Base-by-base conservation (phyloP, 1,140 invertebrate genomes). In the Atta cephalotes region DNA sequence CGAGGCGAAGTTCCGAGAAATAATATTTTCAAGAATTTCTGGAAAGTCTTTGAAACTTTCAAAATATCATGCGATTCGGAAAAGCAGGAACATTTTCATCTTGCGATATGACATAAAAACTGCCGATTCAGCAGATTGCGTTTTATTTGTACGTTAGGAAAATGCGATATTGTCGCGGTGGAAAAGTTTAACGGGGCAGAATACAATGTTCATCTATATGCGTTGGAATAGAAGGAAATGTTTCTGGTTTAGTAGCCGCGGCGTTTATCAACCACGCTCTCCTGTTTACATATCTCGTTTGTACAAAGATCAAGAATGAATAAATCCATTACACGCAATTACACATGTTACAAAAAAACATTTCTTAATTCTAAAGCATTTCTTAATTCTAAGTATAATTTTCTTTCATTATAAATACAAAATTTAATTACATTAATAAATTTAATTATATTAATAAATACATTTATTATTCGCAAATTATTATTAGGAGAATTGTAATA, bases 21-120 rank as follows among this genome's bases (percentile, higher is more conserved):
- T 70, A 58, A 82, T 84, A 84, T 84, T 76, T 84, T 62, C 80
- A 84, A 84, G 70, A 74, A 82, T 63, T 70, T 35, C 39, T 14
- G 28, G 39, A 76, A 74, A 84, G 39, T 70, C 25, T 76, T 84
- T 76, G 80, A 84, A 84, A 84, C 74, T 39, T 45, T 74, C 39
- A 58, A 84, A 84, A 84, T 84, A 51, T 31, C 70, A 9, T 70
- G 58, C 56, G 39, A 60, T 25, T 51, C 60, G 77, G 39, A 51
- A 65, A 63, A 58, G 35, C 51, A 68, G 35, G 4, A 82, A 74
- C 56, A 84, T 84, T 76, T 84, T 84, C 70, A 84, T 76, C 65
- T 14, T 18, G 56, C 25, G 39, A 82, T 82, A 62, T 6, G 56
- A 18, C 70, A 74, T 49, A 84, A 84, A 84, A 76, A 84, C 80